A percentile compares a stretch with the other conserved stretches of the same genome.
phyloP scores from a whole-genome alignment of 1,140 invertebrate genomes.

The Varroa destructor region DNA sequence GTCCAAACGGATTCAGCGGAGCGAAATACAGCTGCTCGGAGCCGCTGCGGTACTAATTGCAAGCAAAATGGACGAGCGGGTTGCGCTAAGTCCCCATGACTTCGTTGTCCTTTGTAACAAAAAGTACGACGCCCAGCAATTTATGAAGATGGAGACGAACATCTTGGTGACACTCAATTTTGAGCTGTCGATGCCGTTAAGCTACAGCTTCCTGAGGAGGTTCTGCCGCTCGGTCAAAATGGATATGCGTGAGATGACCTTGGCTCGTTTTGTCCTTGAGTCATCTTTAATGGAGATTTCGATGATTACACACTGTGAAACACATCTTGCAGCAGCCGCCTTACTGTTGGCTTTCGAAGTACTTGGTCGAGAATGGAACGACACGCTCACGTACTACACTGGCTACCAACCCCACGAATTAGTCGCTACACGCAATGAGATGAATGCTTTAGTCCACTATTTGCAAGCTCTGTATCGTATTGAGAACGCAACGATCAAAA shows the following conservation, averaged over 20 bases:
- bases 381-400: too few species aligned
- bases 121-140: conserved; percentile 64
- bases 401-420: too few species aligned
- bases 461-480: too few species aligned
- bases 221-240: conserved; percentile 78
- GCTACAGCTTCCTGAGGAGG: conserved; percentile 84
- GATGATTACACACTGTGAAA: conserved; percentile 62
- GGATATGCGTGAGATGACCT: conserved; percentile 76
- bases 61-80: conserved; percentile 89
- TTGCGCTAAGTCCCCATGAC: conserved; percentile 78
- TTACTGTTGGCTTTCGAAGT: conserved; percentile 73
- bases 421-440: too few species aligned
- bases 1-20: conserved; percentile 49
- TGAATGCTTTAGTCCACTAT: too few species aligned
- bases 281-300: conserved; percentile 79
- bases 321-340: conserved; percentile 69
- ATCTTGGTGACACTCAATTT: conserved; percentile 69
- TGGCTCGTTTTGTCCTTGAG: conserved; percentile 86
- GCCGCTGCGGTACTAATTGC: conserved; percentile 80
- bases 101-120: conserved; percentile 93
- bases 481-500: too few species aligned
- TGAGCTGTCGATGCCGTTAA: conserved; percentile 82
- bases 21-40: conserved; percentile 70
- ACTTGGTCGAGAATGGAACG: too few species aligned
- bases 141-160: conserved; percentile 78